Base-by-base conservation (phyloP, 2,113 vertebrate species). In the Cheilinus undulatus region DNA sequence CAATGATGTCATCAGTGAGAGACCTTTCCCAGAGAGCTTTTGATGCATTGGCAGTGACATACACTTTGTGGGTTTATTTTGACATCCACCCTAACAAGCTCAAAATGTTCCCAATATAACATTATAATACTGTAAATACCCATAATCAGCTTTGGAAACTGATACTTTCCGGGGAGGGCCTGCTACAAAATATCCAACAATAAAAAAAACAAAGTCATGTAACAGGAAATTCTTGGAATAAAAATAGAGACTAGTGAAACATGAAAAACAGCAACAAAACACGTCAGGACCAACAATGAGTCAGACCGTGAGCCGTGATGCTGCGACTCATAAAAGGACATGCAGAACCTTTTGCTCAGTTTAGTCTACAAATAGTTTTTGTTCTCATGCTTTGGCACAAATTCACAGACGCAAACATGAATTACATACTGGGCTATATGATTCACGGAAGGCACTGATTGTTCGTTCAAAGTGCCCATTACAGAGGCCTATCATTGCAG, bases 401-500 rank as follows among this genome's bases (percentile, higher is more conserved):
- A 89, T 78, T 86, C 81, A 85, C 86, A 86, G 83, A 89, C 69
- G 58, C 85, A 86, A 88, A 90, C 85, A 91, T 90, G 85, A 89
- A 91, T 89, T 88, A 90, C 89, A 93, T 84, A 76, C 66, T 36
- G 65, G 78, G 53, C 83, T 87, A 86, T 89, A 88, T 90, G 91
- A 91, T 90, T 92, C 90, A 90, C 78, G 58, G 84, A 88, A 80
- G 83, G 83, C 80, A 73, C 73, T 84, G 80, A 80, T 80, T 83
- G 75, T 85, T 82, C 78, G 72, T 77, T 84, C 86, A 90, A 82
- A 90, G 90, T 91, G 84, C 89, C 84, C 88, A 92, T 92, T 91
- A 91, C 88, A 80, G 73, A 89, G 88, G 77, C 89, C 91, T 91
- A 92, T 92, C 88, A 91, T 91, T 91, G 91, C 89, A 82, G 58